Conservation (phyloP, 2,888 invertebrate genomes). For the Mythimna vitellina region DNA sequence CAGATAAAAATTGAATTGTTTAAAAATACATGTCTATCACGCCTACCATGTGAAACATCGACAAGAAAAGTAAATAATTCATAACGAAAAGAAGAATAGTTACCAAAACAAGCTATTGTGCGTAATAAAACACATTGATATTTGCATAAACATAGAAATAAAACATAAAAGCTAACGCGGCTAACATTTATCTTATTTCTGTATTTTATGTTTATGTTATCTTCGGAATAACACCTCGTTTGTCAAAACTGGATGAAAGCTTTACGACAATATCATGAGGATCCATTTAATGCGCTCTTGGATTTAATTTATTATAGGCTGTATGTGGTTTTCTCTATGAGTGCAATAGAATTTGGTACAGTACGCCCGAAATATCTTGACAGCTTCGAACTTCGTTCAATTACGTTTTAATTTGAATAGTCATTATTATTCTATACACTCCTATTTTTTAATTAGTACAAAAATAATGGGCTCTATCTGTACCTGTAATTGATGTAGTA, state of each 20-base stretch:
- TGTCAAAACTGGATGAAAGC: slow-evolving; percentile 53
- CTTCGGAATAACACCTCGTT: slow-evolving; percentile 52
- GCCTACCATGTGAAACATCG: neutral
- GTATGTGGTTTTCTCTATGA: slow-evolving; percentile 10
- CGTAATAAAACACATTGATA: slow-evolving; percentile 41
- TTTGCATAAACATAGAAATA: slow-evolving; percentile 52
- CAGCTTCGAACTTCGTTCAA: no score
- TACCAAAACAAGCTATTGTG: slow-evolving; percentile 8
- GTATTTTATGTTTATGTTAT: slow-evolving; percentile 32
- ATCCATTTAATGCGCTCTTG: slow-evolving; percentile 31
- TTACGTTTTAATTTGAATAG: no score
- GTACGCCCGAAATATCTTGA: no score
- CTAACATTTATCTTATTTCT: slow-evolving; percentile 49
- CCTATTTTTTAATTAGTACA: no score
- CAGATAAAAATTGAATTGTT: no score
- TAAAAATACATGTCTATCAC: neutral
- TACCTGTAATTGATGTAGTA: no score
- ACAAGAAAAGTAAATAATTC: slow-evolving; percentile 9
- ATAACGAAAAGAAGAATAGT: slow-evolving; percentile 7
- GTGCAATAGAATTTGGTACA: neutral
- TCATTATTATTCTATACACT: no score
- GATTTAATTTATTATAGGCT: slow-evolving; percentile 38
- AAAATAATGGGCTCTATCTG: no score
- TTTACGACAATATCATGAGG: slow-evolving; percentile 52
- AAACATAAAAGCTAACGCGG: slow-evolving; percentile 39